Conservation (phyloP, 2,888 invertebrate species). For the Mycogona germanica region DNA sequence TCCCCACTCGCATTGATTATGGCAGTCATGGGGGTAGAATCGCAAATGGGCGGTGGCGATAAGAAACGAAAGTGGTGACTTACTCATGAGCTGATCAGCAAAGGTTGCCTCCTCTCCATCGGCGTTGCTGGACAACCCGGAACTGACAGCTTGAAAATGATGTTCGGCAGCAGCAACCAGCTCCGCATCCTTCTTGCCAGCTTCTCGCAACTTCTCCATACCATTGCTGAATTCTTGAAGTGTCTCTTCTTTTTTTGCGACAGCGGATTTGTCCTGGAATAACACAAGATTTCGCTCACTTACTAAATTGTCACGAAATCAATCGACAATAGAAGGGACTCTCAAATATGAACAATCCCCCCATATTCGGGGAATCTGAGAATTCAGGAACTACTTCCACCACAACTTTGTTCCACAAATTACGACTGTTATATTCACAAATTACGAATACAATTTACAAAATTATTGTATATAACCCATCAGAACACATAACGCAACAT, state of each 20-base stretch:
- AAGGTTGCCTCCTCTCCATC: conserved; percentile 64
- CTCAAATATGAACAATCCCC: no score
- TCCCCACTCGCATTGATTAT: no score
- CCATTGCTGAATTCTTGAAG: conserved; percentile 42
- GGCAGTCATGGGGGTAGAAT: not conserved
- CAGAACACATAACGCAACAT: no score
- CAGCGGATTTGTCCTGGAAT: conserved; percentile 21
- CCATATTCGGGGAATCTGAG: no score
- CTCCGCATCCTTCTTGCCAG: conserved; percentile 51
- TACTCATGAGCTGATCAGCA: conserved; percentile 77
- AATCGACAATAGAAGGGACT: not conserved
- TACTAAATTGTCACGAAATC: not conserved
- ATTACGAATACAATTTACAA: no score
- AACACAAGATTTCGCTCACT: not conserved
- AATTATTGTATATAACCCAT: no score
- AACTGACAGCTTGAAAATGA: conserved; percentile 67
- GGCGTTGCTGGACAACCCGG: conserved; percentile 65
- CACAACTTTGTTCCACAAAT: no score
- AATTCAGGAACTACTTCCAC: no score
- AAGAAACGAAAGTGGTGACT: no score
- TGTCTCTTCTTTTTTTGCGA: conserved; percentile 47
- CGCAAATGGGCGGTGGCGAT: not conserved
- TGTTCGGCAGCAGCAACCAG: conserved; percentile 60
- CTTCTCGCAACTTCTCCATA: conserved; percentile 53
- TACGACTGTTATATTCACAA: no score